Evolutionary conservation across 1,140 invertebrate genomes (phyloP), one percentile per base, ranked within the genome.

Genomic region (Platyscapa corneri): DNA sequence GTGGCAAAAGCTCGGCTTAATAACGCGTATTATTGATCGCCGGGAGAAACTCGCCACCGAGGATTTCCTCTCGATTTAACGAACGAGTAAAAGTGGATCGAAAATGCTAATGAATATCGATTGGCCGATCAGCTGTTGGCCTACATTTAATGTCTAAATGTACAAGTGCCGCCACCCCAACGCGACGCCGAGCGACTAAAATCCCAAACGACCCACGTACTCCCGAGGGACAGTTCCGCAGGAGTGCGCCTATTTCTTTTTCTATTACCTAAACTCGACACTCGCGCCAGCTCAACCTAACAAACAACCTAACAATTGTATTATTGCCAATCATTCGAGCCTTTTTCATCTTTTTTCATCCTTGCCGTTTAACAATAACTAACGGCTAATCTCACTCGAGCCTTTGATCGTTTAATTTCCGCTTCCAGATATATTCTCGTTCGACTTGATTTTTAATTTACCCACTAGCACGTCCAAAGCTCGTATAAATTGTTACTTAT

Each of bases 71-170:
- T 37, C 74, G 65, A 60, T 75, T 81, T 76, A 83, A 14, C 72
- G 3, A 42, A 46, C 49, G 23, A 23, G 79, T 42, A 77, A 89
- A 87, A 83, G 77, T 86, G 84, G 49, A 83, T 84, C 42, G 76
- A 86, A 88, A 86, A 89, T 90, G 84, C 23, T 88, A 87, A 90
- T 89, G 46, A 53, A 67, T 30, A 89, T 90, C 87, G 88, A 90
- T 88, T 82, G 82, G 70, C 49, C 83, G 88, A 91, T 91, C 89
- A 90, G 90, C 90, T 90, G 90, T 90, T 91, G 90, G 84, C 90
- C 88, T 85, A 89, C 88, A 90, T 90, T 90, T 90, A 90, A 90
- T 90, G 83, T 49, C 32, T 64, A 86, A 87, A 82, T 80, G 87
- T 87, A 87, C 86, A 88, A 89, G 84, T 87, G 30, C 67, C 39